phyloP scores from a whole-genome alignment of 2,113 vertebrate genomes.

The Theristicus caerulescens region DNA sequence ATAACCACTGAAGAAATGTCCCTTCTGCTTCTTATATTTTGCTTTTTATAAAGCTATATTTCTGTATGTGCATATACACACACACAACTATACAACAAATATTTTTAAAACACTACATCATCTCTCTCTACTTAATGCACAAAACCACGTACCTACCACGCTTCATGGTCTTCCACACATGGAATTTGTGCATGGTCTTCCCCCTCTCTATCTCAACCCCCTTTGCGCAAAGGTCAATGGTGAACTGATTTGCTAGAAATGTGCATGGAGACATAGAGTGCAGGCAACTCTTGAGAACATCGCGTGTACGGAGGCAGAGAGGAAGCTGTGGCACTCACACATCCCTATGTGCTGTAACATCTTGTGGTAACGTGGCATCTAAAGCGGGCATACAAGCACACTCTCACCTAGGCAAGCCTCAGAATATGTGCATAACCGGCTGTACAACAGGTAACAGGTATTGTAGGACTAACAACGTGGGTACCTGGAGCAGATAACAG shows the following conservation, averaged over 20 bases:
- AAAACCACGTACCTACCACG: accelerated
- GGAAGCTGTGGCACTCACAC: background rate
- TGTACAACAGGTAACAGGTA: no score
- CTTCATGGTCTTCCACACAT: accelerated
- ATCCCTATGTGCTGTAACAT: accelerated
- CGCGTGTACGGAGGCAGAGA: accelerated
- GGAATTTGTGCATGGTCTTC: background rate
- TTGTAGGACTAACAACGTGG: background rate
- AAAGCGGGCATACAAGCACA: background rate
- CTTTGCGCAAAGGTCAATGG: accelerated
- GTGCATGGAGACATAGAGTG: accelerated
- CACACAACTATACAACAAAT: background rate
- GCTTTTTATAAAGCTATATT: background rate
- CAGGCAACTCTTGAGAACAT: accelerated
- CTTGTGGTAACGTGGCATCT: background rate
- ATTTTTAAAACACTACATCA: background rate
- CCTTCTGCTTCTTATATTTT: background rate
- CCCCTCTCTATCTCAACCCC: background rate
- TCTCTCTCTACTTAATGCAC: background rate
- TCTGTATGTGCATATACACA: background rate
- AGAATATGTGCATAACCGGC: accelerated
- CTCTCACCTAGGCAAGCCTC: background rate
- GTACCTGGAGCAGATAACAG: background rate
- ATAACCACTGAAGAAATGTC: background rate
- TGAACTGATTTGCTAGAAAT: background rate